Base-by-base conservation (phyloP, 2,888 invertebrate genomes). In the Clostera curtula region DNA sequence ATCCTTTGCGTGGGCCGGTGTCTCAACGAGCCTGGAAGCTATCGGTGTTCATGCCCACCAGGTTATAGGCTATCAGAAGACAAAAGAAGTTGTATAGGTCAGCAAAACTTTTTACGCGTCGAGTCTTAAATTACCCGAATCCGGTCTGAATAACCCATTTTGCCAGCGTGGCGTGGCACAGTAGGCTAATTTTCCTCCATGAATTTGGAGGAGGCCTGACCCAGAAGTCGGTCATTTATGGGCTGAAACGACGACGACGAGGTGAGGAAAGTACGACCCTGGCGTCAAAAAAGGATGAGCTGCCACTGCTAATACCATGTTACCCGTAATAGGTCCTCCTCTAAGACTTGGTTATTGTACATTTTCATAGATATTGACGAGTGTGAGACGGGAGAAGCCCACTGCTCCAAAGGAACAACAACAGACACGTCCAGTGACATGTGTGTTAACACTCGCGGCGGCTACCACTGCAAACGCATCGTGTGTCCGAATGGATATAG, bases 391-490 rank as follows among this genome's bases (percentile, higher is more conserved):
- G 90, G 91, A 0, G 88, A 86, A 3, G 92, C 95, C 40, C 87
- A 89, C 9, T 97, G 97, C 53, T 86, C 70, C 0, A 88, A 88
- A 44, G 76, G 74, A 5, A 80, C 79, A 1, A 59, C 84, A 1
- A 88, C 90, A 28, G 89, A 91, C 33, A 65, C 66, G 1, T 51
- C 61, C 0, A 73, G 69, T 8, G 68, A 77, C 27, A 86, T 93
- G 6, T 98, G 98, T 59, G 88, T 96, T 27, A 98, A 98, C 71
- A 94, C 91, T 0, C 82, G 95, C 19, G 98, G 98, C 0, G 87
- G 92, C 18, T 95, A 88, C 70, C 90, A 92, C 35, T 98, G 98
- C 60, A 93, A 93, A 37, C 85, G 87, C 2, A 92, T 98, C 40
- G 77, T 86, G 9, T 98, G 98, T 61, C 97, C 97, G 0, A 65